Conservation (phyloP, 1,140 invertebrate species). For the Vanessa tameamea region DNA sequence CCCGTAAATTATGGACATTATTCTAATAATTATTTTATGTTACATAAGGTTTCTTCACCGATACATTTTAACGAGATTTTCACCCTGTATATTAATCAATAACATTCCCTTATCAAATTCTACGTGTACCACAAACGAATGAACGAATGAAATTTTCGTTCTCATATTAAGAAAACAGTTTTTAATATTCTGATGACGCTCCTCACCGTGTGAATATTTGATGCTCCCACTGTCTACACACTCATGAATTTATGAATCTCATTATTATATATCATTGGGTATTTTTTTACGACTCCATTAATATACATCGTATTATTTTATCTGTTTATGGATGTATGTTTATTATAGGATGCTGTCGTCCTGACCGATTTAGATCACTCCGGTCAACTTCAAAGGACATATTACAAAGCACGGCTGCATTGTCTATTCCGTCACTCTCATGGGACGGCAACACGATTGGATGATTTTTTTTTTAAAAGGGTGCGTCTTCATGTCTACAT, state of each 20-base stretch:
- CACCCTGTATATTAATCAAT: not conserved
- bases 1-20: too few species aligned
- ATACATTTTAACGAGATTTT: not conserved
- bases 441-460: too few species aligned
- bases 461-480: too few species aligned
- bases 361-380: too few species aligned
- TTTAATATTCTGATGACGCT: constrained; percentile 55
- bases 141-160: constrained; percentile 32
- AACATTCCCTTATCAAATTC: constrained; percentile 4
- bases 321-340: constrained; percentile 24
- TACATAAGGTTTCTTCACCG: too few species aligned
- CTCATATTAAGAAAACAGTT: constrained; percentile 50
- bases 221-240: constrained; percentile 46
- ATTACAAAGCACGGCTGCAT: too few species aligned
- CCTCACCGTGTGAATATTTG: constrained; percentile 44
- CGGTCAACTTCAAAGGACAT: too few species aligned
- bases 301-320: constrained; percentile 28
- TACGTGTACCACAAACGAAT: constrained; percentile 9
- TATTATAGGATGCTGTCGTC: not conserved
- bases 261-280: constrained; percentile 51
- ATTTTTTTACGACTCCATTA: constrained; percentile 44
- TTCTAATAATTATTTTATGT: too few species aligned
- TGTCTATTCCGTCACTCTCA: too few species aligned
- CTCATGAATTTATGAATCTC: constrained; percentile 59
- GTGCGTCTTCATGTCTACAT: too few species aligned